Base-by-base conservation (phyloP, 2,888 invertebrate species). In the Idaea dimidiata region DNA sequence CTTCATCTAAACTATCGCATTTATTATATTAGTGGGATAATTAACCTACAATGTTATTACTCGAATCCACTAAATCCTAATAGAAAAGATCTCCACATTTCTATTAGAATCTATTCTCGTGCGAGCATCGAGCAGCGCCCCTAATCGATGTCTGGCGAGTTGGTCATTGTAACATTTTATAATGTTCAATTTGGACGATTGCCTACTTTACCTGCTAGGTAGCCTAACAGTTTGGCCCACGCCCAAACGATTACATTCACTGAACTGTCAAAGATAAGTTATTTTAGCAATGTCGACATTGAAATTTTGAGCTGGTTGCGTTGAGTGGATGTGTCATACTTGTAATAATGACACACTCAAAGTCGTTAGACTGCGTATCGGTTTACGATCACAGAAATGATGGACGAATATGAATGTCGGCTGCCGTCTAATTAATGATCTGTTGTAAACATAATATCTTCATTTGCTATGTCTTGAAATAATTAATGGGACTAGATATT, bases 221-320 rank as follows among this genome's bases (percentile, higher is more conserved):
- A 86, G 83, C 76, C 79, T 80, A 80, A 76, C 72, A 69, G 76
- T 76, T 84, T 91, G 91, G 91, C 86, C 64, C 56, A 14, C 66
- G 59, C 82, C 91, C 91, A 91, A 89, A 67, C 77, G 87, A 88
- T 90, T 88, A 90, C 88, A 89, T 88, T 88, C 86, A 88, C 86
- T 84, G 81, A 88, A 86, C 89, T 91, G 91, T 91, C 91, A 91
- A 91, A 91, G 82, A 89, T 92, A 91, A 91, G 90, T 91, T 91
- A 92, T 92, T 92, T 92, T 90, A 86, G 89, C 83, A 88, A 82
- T 81, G 71, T 74, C 80, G 91, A 87, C 91, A 90, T 90, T 91
- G 91, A 90, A 87, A 86, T 79, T 79, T 80, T 78, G 79, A 77
- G 70, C 73, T 69, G 71, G 72, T 72, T 66, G 73, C 74, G 79